Base-by-base conservation (phyloP, 2,113 vertebrate genomes). In the Tonatia bakeri region DNA sequence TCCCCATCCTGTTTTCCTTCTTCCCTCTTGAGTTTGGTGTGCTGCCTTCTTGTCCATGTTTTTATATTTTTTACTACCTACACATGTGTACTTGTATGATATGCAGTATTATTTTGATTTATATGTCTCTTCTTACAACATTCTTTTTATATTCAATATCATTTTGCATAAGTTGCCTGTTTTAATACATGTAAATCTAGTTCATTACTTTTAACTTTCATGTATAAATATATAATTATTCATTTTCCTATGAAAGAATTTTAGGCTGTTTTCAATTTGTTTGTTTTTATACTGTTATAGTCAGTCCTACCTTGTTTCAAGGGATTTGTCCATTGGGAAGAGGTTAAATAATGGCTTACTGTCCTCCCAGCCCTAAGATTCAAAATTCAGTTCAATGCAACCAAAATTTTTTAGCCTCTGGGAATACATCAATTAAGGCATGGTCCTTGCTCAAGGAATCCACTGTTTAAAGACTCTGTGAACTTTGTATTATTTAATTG, bases 181-280 rank as follows among this genome's bases (percentile, higher is more conserved):
- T 56, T 52, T 85, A 89, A 69, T 59, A 50, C 16, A 26, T 36
- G 7, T 43, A 61, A 38, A 17, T 47, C 61, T 90, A 43, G 33
- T 82, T 90, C 11, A 87, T 87, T 87, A 90, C 56, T 47, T 92
- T 90, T 88, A 47, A 87, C 15, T 79, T 93, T 79, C 50, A 22
- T 73, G 31, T 94, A 47, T 15, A 93, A 69, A 86, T 88, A 83
- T 50, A 10, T 82, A 81, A 59, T 64, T 85, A 24, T 73, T 80
- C 16, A 24, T 83, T 90, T 90, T 87, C 59, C 61, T 50, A 4
- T 70, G 14, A 67, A 93, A 87, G 47, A 43, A 36, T 87, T 95
- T 89, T 75, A 90, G 79, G 15, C 69, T 64, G 5, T 47, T 94
- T 87, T 93, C 13, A 52, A 4, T 79, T 91, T 82, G 40, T 84